Conservation (phyloP, 2,113 vertebrate species). For the Pedionomus torquatus region DNA sequence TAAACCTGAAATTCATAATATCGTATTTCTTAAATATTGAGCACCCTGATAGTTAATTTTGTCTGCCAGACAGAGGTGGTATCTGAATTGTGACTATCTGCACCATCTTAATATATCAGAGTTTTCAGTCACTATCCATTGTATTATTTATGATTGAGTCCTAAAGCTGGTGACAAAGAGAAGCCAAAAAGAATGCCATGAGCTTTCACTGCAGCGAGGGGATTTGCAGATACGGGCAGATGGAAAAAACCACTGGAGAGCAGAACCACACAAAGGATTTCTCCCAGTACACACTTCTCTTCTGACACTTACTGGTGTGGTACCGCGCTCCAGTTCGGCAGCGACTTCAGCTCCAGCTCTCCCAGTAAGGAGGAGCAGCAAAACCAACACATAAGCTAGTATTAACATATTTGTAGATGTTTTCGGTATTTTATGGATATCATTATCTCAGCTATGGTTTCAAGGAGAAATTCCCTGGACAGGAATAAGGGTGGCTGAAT, state of each 20-base stretch:
- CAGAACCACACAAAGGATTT: not conserved
- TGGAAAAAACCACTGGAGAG: not conserved
- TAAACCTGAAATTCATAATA: not conserved
- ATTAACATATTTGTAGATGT: not conserved
- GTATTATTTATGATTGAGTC: not conserved
- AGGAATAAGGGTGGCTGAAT: not conserved
- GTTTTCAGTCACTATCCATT: not conserved
- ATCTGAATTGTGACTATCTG: not conserved
- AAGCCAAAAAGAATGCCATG: not conserved
- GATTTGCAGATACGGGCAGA: not conserved
- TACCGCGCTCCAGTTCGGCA: not conserved
- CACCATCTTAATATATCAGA: not conserved
- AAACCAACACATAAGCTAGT: not conserved
- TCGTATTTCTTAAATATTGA: not conserved
- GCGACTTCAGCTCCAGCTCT: not conserved
- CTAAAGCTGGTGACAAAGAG: not conserved
- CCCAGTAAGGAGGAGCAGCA: not conserved
- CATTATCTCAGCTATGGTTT: not conserved
- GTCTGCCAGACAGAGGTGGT: not conserved
- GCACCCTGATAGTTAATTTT: not conserved
- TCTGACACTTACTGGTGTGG: not conserved
- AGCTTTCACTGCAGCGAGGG: not conserved
- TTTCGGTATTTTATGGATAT: not conserved
- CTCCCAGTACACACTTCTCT: not conserved
- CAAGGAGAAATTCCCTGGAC: not conserved